These are phyloP conservation scores for Antennarius maculatus DNA, from an alignment of 2,797 vertebrate species.

Conservation along the genomic window DNA sequence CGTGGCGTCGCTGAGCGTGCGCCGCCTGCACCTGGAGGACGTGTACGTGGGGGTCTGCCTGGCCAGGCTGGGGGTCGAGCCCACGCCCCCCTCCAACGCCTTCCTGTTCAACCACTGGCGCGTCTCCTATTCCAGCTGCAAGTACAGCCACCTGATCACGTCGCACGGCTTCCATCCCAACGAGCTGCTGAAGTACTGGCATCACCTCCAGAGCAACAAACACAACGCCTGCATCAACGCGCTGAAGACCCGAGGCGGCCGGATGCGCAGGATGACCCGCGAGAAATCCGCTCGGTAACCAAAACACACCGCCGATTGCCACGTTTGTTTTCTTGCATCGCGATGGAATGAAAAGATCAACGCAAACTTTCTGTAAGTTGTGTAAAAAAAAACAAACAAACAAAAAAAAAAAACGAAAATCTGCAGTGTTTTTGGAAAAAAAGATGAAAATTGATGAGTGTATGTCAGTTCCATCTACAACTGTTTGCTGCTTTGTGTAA, in stretches of 20 bases:
- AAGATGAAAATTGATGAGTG: constrained; percentile 14
- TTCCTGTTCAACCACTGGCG: constrained; percentile 98
- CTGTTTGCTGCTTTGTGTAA: constrained; percentile 31
- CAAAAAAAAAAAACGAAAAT: background rate
- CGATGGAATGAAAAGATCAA: background rate
- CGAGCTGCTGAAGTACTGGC: constrained; percentile 96
- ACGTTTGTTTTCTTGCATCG: background rate
- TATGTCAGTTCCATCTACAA: constrained; percentile 1
- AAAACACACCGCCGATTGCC: background rate
- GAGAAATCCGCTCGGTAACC: constrained; percentile 34
- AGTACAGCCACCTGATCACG: constrained; percentile 97
- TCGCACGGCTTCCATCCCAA: constrained; percentile 96
- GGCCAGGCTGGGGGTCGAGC: constrained; percentile 90
- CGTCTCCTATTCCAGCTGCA: constrained; percentile 97
- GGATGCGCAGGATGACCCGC: constrained; percentile 80
- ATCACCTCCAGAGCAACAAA: constrained; percentile 95
- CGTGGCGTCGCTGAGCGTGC: constrained; percentile 85
- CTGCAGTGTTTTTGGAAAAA: constrained; percentile 19
- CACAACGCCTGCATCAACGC: constrained; percentile 88
- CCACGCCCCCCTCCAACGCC: constrained; percentile 90
- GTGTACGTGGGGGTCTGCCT: constrained; percentile 96
- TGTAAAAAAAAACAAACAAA: background rate
- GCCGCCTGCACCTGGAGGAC: constrained; percentile 92
- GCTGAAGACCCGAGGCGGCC: constrained; percentile 83
- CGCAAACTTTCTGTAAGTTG: background rate